Conservation (phyloP, 2,888 invertebrate genomes). For the Tinea semifulvella region DNA sequence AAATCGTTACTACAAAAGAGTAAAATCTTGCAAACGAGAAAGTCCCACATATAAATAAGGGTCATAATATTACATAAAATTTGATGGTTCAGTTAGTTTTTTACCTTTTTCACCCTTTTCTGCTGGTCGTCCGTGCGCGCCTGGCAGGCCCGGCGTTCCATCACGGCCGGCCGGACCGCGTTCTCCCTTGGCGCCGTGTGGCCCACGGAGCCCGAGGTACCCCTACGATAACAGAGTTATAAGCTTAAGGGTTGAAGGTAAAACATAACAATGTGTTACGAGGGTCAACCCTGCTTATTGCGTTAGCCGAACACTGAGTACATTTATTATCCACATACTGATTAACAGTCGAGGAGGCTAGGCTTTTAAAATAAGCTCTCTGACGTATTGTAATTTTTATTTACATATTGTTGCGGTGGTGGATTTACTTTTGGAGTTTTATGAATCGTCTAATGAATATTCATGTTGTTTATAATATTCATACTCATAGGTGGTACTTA, state of each 20-base stretch:
- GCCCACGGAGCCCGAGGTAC: conserved; percentile 61
- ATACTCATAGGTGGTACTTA: conserved; percentile 1
- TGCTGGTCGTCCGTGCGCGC: conserved; percentile 68
- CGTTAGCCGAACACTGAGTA: conserved; percentile 31
- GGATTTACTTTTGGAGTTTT: conserved; percentile 4
- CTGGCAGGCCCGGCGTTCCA: conserved; percentile 70
- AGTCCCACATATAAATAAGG: conserved; percentile 54
- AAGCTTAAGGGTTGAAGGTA: conserved; percentile 44
- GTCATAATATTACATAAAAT: conserved; percentile 61
- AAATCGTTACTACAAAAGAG: conserved; percentile 46
- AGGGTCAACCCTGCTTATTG: conserved; percentile 56
- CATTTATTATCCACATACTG: conserved; percentile 37
- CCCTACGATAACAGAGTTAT: conserved; percentile 53
- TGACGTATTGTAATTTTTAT: conserved; percentile 10
- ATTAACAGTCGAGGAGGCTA: conserved; percentile 7
- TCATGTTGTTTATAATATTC: conserved; percentile 3
- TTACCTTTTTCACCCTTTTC: conserved; percentile 80
- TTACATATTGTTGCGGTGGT: conserved; percentile 5
- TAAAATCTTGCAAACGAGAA: conserved; percentile 56
- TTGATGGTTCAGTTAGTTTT: conserved; percentile 58
- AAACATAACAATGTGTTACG: conserved; percentile 44
- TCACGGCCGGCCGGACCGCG: conserved; percentile 73
- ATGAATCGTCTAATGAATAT: conserved; percentile 5
- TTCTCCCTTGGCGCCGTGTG: conserved; percentile 73
- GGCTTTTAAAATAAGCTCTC: conserved; percentile 4